Evolutionary conservation across 1,140 invertebrate species (phyloP), one percentile per base, ranked within the genome.

Genomic region (Aricia agestis): DNA sequence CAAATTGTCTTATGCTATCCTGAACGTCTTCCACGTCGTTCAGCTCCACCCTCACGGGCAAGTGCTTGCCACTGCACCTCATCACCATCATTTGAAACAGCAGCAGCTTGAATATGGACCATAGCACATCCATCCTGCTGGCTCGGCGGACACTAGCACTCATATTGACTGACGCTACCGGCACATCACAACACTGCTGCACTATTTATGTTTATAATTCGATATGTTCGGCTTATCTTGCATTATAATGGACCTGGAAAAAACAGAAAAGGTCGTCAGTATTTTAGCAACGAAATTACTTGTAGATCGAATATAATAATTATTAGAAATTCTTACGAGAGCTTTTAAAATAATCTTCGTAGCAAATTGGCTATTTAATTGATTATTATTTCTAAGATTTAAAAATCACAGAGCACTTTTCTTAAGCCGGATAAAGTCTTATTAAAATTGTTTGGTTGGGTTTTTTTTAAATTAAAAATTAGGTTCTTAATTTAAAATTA

Each of bases 231-330:
- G 79, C 74, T 75, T 80, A 76, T 73, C 72, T 84, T 69, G 82
- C 89, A 91, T 91, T 79, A 84, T 91, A 87, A 80, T 80, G 71
- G 78, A 88, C 82, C 89, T 91, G 89, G 41, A 76, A 82, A 77
- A 13, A 83, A 78, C 11, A 77, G 63, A 80, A 79, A 76, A 36
- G 73, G 15, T n/a, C 63, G 25, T 66, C 25, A 13, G 63, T 63
- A 32, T 32, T 70, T 61, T 65, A 69, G 1, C 45, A 15, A 52
- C 45, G 4, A 9, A 11, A 52, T 15, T 52, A 52, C 13, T 52
- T 52, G 13, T 52, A 11, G 9, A 36, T 36, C 2, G 36, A 36
- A 6, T 4, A 7, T 36, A 9, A 7, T 36, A 36, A 36, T 9
- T 7, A 36, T 9, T 7, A 36, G 10, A 13, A 13, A 1, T 52